A percentile compares a stretch with the other conserved stretches of the same genome.
Evolutionary conservation across 2,888 invertebrate genomes (phyloP).

Genomic region (Xestoiulus laeticollis): DNA sequence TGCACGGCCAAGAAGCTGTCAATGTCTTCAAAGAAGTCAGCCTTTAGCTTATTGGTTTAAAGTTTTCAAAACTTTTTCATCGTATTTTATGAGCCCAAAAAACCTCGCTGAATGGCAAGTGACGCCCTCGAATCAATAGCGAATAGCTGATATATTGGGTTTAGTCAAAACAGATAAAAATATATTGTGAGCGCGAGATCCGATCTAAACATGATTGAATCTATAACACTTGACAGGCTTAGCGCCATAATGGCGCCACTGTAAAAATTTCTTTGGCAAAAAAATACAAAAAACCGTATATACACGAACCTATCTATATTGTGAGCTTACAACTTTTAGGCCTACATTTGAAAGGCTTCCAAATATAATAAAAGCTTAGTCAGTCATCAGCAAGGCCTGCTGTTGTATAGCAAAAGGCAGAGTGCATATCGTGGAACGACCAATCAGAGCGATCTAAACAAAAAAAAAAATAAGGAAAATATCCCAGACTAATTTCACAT

Average conservation of each 20-base stretch:
- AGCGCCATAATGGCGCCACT: conserved; percentile 47
- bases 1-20: conserved; percentile 20
- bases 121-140: conserved; percentile 23
- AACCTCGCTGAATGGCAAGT: conserved; percentile 38
- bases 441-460: conserved; percentile 5
- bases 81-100: conserved; percentile 30
- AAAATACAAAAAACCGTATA: neutral
- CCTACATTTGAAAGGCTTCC: conserved; percentile 22
- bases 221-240: conserved; percentile 45
- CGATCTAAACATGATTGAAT: conserved; percentile 47
- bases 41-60: conserved; percentile 23
- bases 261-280: conserved; percentile 28
- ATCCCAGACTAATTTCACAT: conserved; percentile 4
- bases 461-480: neutral
- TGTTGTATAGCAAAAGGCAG: neutral
- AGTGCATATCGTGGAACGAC: neutral
- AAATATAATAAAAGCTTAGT: conserved; percentile 36
- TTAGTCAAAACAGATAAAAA: conserved; percentile 37
- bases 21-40: conserved; percentile 1
- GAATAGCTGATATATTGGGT: conserved; percentile 34
- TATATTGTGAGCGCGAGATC: conserved; percentile 23
- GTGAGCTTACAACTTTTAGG: neutral
- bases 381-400: conserved; percentile 2
- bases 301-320: conserved; percentile 15
- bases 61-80: conserved; percentile 34